These are phyloP conservation scores for Trinectes maculatus DNA, from an alignment of 2,113 vertebrate genomes.

Conservation along the genomic window DNA sequence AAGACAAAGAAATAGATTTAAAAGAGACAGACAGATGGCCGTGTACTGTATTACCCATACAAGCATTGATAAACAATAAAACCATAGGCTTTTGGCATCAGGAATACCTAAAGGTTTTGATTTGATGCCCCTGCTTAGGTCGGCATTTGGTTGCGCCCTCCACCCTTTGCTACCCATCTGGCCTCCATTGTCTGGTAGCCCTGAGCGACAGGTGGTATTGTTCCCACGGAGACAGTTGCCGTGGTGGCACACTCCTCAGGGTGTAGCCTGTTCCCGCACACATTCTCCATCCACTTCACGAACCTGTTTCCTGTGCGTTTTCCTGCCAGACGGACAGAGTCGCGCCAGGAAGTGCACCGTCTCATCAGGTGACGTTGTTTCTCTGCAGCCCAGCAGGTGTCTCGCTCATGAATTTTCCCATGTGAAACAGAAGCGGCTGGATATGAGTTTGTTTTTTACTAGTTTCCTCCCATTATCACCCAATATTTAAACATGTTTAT, in stretches of 20 bases:
- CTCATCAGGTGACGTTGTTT: conserved; percentile 39
- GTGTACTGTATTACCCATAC: conserved; percentile 35
- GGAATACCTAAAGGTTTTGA: conserved; percentile 53
- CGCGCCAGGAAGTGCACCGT: conserved; percentile 51
- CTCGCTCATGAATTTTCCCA: conserved; percentile 32
- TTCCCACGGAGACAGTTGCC: conserved; percentile 73
- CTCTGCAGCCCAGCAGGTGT: conserved; percentile 54
- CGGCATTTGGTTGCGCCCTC: conserved; percentile 50
- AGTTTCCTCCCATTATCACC: neutral
- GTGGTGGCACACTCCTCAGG: conserved; percentile 70
- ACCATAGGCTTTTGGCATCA: conserved; percentile 52
- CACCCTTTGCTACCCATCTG: conserved; percentile 74
- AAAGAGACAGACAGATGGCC: conserved; percentile 47
- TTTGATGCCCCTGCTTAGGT: conserved; percentile 52
- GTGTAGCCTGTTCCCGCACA: conserved; percentile 50
- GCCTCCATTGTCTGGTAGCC: conserved; percentile 62
- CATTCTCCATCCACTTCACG: conserved; percentile 24
- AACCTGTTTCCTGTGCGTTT: conserved; percentile 55
- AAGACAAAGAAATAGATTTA: conserved; percentile 9
- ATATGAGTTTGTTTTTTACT: neutral
- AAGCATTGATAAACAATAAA: conserved; percentile 45
- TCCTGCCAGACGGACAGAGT: conserved; percentile 56
- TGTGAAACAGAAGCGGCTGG: conserved; percentile 30
- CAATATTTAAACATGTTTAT: neutral
- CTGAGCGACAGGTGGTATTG: conserved; percentile 72